Conservation (phyloP, 2,113 vertebrate genomes). For the Polypterus senegalus region DNA sequence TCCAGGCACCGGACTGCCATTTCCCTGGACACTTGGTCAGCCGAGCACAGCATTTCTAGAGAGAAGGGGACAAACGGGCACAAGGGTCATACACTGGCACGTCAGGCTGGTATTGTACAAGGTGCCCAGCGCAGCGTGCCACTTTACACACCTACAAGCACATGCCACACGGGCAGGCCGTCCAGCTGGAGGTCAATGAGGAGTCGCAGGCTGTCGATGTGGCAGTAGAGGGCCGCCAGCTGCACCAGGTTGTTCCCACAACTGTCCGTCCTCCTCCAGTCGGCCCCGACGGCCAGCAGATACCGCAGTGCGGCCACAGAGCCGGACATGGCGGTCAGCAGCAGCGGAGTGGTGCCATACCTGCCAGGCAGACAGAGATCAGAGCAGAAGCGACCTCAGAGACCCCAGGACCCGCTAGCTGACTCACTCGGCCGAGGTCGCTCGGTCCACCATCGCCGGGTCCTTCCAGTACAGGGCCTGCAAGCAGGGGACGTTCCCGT, state of each 20-base stretch:
- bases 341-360: conserved; percentile 42
- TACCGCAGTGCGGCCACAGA: conserved; percentile 46
- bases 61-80: conserved; percentile 2
- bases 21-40: conserved; percentile 32
- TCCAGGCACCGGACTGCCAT: conserved; percentile 53
- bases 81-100: not conserved
- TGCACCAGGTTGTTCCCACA: conserved; percentile 52
- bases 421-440: conserved; percentile 44
- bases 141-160: conserved; percentile 44
- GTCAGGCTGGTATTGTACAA: too few species aligned
- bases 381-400: not conserved
- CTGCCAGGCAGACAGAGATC: conserved; percentile 22
- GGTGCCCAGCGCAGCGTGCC: conserved; percentile 4
- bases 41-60: conserved; percentile 48
- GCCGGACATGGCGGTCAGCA: conserved; percentile 51
- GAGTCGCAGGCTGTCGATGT: conserved; percentile 44
- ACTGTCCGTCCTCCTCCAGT: conserved; percentile 47
- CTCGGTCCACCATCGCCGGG: conserved; percentile 35
- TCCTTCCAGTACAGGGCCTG: conserved; percentile 46
- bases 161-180: conserved; percentile 52
- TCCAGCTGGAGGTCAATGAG: conserved; percentile 41
- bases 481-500: conserved; percentile 47
- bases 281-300: conserved; percentile 43
- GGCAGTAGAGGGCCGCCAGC: conserved; percentile 49
- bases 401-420: not conserved